Percentiles rank a stretch among this genome's conserved stretches.
phyloP scores from a whole-genome alignment of 2,113 vertebrate genomes.

The Zingel zingel region DNA sequence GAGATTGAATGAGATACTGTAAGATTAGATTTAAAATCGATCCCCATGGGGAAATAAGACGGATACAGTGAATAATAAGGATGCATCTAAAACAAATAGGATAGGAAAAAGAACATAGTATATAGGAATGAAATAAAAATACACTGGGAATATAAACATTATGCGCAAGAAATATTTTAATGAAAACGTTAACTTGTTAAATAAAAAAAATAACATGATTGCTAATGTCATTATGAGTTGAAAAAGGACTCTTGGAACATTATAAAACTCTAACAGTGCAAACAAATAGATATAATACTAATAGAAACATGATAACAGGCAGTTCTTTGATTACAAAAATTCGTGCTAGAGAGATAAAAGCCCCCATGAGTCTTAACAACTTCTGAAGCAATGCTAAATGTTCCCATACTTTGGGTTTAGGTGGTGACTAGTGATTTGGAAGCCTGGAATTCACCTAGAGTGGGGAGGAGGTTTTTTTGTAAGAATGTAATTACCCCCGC shows the following conservation, averaged over 20 bases:
- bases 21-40: not conserved
- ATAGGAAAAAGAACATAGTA: not conserved
- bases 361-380: not conserved
- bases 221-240: not conserved
- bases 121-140: not conserved
- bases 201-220: not conserved
- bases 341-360: not conserved
- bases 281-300: not conserved
- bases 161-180: not conserved
- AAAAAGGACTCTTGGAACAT: not conserved
- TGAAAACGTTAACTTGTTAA: not conserved
- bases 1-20: not conserved
- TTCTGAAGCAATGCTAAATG: not conserved
- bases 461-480: constrained; percentile 57
- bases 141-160: not conserved
- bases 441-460: constrained; percentile 54
- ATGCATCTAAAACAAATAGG: not conserved
- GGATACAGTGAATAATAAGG: not conserved
- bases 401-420: constrained; percentile 21
- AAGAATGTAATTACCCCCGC: constrained; percentile 84
- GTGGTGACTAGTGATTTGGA: constrained; percentile 20
- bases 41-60: not conserved
- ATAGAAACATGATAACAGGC: not conserved
- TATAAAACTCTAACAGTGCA: not conserved
- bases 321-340: not conserved